Conservation (phyloP, 2,888 invertebrate species). For the Lacanobia wlatinum region DNA sequence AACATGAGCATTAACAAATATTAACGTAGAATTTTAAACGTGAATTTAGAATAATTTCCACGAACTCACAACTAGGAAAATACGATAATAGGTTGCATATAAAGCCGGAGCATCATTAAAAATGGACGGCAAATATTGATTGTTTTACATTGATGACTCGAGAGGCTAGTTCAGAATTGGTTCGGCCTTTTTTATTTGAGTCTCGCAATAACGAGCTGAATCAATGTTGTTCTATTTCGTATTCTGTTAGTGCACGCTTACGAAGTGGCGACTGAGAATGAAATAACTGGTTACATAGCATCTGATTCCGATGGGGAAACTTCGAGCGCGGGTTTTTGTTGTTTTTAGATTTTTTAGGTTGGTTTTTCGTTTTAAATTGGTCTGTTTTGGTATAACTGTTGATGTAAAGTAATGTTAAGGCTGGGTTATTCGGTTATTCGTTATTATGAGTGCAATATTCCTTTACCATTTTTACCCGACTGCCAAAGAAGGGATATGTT, state of each 20-base stretch:
- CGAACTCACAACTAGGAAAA: no score
- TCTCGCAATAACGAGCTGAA: slow-evolving; percentile 75
- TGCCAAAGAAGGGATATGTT: no score
- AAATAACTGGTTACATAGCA: slow-evolving; percentile 72
- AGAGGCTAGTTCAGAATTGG: slow-evolving; percentile 54
- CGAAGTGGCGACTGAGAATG: slow-evolving; percentile 72
- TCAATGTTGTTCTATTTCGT: slow-evolving; percentile 79
- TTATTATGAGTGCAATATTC: not conserved
- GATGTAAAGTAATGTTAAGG: not conserved
- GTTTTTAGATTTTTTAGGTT: slow-evolving; percentile 10
- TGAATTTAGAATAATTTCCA: no score
- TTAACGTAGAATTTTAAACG: no score
- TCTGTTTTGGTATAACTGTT: not conserved
- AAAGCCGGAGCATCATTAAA: slow-evolving; percentile 11
- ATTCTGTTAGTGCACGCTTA: slow-evolving; percentile 72
- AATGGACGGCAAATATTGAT: slow-evolving; percentile 42
- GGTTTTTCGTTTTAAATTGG: not conserved
- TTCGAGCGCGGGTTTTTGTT: slow-evolving; percentile 13
- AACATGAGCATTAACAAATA: no score
- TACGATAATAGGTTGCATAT: no score
- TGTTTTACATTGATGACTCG: slow-evolving; percentile 53
- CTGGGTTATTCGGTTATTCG: no score
- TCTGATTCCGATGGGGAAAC: slow-evolving; percentile 37
- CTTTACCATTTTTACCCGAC: no score
- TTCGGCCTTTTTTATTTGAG: slow-evolving; percentile 68